A percentile compares a stretch with the other conserved stretches of the same genome.
Conservation (phyloP, 2,113 vertebrate genomes). For the Cheilinus undulatus region DNA sequence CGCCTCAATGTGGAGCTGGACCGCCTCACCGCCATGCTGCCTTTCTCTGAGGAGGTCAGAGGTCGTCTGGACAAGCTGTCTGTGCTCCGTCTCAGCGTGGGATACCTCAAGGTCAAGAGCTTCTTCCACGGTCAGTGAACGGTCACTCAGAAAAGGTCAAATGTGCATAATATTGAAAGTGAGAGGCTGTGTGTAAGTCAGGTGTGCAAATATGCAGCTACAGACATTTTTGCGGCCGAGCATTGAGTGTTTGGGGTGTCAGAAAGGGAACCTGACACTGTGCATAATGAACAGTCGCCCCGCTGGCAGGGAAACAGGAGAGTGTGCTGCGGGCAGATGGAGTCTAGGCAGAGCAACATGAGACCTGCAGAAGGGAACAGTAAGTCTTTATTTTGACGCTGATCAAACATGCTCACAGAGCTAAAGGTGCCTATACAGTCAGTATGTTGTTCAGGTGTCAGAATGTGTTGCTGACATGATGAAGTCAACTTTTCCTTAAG, state of each 20-base stretch:
- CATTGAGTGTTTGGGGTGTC: conserved; percentile 18
- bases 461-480: neutral
- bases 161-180: conserved; percentile 10
- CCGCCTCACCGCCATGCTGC: conserved; percentile 76
- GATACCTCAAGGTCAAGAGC: conserved; percentile 80
- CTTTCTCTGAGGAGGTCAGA: conserved; percentile 76
- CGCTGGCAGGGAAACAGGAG: conserved; percentile 29
- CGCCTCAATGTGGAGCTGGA: conserved; percentile 81
- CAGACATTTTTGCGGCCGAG: conserved; percentile 30
- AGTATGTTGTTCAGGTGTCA: neutral
- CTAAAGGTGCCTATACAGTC: neutral
- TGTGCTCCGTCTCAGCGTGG: conserved; percentile 78
- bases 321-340: conserved; percentile 9
- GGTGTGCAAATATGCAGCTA: neutral
- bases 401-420: neutral
- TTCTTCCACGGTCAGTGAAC: conserved; percentile 74
- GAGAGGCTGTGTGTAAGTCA: neutral
- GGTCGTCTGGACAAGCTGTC: conserved; percentile 82
- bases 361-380: conserved; percentile 20
- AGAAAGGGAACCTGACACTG: conserved; percentile 17
- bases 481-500: neutral
- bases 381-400: conserved; percentile 11
- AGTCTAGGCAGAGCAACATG: conserved; percentile 5
- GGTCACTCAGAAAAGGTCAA: neutral
- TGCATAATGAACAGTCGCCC: conserved; percentile 30